phyloP scores from a whole-genome alignment of 2,797 vertebrate genomes.

The Smutsia gigantea region DNA sequence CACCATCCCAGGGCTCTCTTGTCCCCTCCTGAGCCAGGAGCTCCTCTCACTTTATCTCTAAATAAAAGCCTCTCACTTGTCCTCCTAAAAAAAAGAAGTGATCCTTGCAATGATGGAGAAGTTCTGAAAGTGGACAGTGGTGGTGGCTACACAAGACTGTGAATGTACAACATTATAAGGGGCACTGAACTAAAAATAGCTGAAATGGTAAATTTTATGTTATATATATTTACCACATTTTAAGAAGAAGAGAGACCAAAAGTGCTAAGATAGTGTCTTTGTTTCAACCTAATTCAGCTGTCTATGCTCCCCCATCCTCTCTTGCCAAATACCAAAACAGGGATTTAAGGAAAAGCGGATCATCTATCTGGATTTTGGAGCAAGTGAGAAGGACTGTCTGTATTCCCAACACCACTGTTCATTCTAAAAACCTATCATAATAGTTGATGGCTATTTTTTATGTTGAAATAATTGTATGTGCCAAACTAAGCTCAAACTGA shows the following conservation, averaged over 20 bases:
- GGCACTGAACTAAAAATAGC: not conserved
- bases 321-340: not conserved
- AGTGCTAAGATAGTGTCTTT: not conserved
- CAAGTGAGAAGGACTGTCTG: not conserved
- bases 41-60: too few relatives aligned
- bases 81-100: not conserved
- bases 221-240: not conserved
- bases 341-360: not conserved
- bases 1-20: too few relatives aligned
- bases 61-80: too few relatives aligned
- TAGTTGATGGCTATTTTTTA: not conserved
- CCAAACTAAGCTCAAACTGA: constrained; percentile 68
- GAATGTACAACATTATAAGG: not conserved
- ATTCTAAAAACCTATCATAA: not conserved
- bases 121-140: not conserved
- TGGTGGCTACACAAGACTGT: fast-evolving
- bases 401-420: not conserved
- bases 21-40: too few relatives aligned
- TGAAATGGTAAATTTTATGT: not conserved
- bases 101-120: not conserved
- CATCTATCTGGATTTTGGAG: not conserved
- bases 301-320: not conserved
- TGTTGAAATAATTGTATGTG: constrained; percentile 54
- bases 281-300: not conserved
- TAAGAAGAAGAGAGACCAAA: not conserved